Conservation (phyloP, 2,888 invertebrate genomes). For the Aethes cnicana region DNA sequence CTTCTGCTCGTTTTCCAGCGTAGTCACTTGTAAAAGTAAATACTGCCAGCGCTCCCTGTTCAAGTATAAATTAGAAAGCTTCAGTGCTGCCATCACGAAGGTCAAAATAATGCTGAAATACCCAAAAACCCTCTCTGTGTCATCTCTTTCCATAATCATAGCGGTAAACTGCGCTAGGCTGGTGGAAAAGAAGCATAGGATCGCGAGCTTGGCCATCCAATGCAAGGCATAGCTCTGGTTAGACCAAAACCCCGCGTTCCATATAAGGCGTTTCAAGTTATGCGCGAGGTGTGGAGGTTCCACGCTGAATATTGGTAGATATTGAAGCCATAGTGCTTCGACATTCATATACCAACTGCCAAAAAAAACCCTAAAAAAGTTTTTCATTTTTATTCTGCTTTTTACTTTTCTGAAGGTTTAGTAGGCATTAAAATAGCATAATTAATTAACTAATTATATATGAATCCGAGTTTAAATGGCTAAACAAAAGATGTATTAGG, state of each 20-base stretch:
- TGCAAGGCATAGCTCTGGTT: constrained; percentile 37
- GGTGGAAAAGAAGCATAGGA: constrained; percentile 44
- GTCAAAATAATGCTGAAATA: constrained; percentile 62
- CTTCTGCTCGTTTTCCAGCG: constrained; percentile 48
- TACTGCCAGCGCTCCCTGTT: constrained; percentile 47
- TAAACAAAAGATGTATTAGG: too few relatives aligned
- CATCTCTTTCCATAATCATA: constrained; percentile 44
- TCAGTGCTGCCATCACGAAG: constrained; percentile 58
- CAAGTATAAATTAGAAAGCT: constrained; percentile 49
- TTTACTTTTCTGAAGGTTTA: too few relatives aligned
- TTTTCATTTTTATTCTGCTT: too few relatives aligned
- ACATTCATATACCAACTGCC: too few relatives aligned
- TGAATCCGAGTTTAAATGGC: too few relatives aligned
- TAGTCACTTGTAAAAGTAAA: constrained; percentile 44
- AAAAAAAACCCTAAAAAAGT: too few relatives aligned
- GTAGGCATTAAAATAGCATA: too few relatives aligned
- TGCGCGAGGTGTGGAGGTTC: constrained; percentile 3
- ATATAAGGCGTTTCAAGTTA: constrained; percentile 35
- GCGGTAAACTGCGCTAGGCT: constrained; percentile 49
- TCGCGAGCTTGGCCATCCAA: constrained; percentile 42
- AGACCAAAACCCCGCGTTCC: constrained; percentile 44
- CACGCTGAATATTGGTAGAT: constrained; percentile 3
- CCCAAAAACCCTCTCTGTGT: constrained; percentile 53
- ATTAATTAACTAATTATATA: too few relatives aligned
- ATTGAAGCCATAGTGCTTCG: neutral